Evolutionary conservation across 1,140 invertebrate species (phyloP).

Genomic region (Himalopsyche phryganea): DNA sequence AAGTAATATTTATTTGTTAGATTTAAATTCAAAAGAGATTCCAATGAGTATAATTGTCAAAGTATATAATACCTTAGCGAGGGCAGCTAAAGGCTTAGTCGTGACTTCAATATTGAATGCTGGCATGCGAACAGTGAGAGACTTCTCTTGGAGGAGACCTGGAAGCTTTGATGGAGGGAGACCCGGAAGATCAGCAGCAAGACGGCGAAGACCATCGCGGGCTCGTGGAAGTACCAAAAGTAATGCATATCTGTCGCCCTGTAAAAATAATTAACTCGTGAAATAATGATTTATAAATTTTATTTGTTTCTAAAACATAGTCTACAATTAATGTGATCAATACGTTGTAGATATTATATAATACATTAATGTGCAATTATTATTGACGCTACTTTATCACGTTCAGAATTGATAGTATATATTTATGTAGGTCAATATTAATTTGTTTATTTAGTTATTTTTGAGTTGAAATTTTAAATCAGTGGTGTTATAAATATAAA

Average conservation of each 20-base stretch:
- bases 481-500: no score
- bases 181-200: conserved; percentile 46
- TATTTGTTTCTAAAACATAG: not conserved
- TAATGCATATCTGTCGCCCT: conserved; percentile 56
- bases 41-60: no score
- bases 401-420: no score
- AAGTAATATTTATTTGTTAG: no score
- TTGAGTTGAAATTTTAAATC: no score
- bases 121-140: conserved; percentile 45
- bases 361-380: no score
- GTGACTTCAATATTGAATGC: conserved; percentile 50
- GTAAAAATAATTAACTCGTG: no score
- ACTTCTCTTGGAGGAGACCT: conserved; percentile 41
- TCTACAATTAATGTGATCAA: not conserved
- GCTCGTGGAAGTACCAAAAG: conserved; percentile 53
- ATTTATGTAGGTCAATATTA: no score
- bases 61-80: conserved; percentile 52
- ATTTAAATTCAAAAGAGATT: no score
- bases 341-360: no score
- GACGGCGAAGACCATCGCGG: conserved; percentile 49
- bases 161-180: conserved; percentile 44
- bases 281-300: conserved; percentile 9
- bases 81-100: conserved; percentile 49
- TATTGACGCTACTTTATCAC: no score
- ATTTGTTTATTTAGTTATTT: no score